Evolutionary conservation across 2,888 invertebrate species (phyloP).

Genomic region (Ganaspis brasiliensis): DNA sequence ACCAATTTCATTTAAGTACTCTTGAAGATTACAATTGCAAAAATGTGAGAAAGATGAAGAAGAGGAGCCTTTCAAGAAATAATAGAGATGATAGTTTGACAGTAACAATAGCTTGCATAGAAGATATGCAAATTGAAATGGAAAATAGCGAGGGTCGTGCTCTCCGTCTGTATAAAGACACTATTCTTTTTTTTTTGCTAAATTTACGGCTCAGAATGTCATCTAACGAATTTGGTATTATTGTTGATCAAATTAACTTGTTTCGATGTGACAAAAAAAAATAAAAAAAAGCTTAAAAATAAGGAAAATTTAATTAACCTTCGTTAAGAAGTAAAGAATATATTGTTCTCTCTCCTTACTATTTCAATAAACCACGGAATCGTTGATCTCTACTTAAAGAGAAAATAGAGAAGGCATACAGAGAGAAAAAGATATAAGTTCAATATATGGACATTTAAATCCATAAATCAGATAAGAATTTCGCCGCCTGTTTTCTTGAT

Average conservation of each 20-base stretch:
- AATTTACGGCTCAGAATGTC: conserved; percentile 14
- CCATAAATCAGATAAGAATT: no score
- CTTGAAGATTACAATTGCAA: neutral
- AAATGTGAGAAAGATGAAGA: neutral
- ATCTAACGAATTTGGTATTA: neutral
- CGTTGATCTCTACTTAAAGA: no score
- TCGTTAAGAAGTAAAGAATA: no score
- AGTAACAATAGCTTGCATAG: neutral
- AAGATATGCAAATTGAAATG: conserved; percentile 26
- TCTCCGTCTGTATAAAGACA: neutral
- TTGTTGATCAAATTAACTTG: neutral
- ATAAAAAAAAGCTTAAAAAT: neutral
- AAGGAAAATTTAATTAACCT: no score
- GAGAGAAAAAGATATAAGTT: no score
- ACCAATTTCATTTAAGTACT: neutral
- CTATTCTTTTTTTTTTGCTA: neutral
- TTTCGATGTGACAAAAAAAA: neutral
- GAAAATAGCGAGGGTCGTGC: conserved; percentile 3
- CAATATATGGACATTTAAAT: no score
- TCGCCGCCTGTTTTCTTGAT: no score
- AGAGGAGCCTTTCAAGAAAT: neutral
- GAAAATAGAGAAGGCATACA: no score
- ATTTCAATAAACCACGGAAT: no score
- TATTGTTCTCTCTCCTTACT: no score
- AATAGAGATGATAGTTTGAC: neutral